A percentile compares a stretch with the other conserved stretches of the same genome.
These are phyloP conservation scores for Vanessa cardui DNA, from an alignment of 2,888 invertebrate species.

Conservation along the genomic window DNA sequence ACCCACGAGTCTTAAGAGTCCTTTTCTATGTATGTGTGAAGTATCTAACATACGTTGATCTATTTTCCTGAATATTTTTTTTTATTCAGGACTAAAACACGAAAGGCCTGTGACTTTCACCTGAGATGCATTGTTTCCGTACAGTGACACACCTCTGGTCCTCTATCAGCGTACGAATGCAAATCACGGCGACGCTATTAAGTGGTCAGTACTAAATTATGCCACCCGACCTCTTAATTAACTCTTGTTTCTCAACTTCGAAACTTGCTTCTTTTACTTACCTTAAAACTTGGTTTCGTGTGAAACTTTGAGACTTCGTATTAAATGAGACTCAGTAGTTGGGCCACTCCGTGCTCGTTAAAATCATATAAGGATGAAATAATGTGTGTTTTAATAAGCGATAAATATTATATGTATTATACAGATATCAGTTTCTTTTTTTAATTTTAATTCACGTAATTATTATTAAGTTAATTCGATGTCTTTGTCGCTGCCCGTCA, in stretches of 20 bases:
- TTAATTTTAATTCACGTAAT: too few species aligned
- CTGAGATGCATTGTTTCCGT: background rate
- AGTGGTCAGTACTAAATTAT: conserved; percentile 10
- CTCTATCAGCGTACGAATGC: background rate
- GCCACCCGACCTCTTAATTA: conserved; percentile 13
- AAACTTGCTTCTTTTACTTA: conserved; percentile 9
- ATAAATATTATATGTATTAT: too few species aligned
- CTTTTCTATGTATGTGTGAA: too few species aligned
- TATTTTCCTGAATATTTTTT: too few species aligned
- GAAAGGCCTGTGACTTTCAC: background rate
- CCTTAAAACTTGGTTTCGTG: conserved; percentile 5
- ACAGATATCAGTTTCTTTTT: too few species aligned
- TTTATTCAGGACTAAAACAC: too few species aligned
- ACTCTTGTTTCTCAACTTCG: conserved; percentile 6
- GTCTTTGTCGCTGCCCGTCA: too few species aligned
- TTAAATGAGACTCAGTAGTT: background rate
- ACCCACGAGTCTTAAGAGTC: too few species aligned
- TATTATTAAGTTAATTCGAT: too few species aligned
- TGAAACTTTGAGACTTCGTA: conserved; percentile 9
- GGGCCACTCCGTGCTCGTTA: background rate
- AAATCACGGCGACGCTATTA: conserved; percentile 5
- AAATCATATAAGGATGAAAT: too few species aligned
- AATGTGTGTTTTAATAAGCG: too few species aligned
- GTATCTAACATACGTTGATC: too few species aligned
- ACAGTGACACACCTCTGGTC: background rate